Conservation (phyloP, 1,140 invertebrate genomes). For the Manduca sexta region DNA sequence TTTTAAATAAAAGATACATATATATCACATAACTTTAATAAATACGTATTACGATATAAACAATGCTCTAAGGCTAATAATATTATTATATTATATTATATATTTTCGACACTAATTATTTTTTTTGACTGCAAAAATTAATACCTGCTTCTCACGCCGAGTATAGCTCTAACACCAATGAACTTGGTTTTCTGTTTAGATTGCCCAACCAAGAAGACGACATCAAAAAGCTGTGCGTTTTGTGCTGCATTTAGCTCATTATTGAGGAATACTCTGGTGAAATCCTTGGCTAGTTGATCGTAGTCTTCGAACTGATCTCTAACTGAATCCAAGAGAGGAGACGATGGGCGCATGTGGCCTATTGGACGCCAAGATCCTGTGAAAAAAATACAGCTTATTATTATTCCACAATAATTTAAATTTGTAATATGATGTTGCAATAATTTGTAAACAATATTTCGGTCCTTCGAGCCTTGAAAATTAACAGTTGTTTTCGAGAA, state of each 20-base stretch:
- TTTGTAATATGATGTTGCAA: too few relatives aligned
- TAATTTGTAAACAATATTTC: too few relatives aligned
- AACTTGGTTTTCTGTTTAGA: constrained; percentile 92
- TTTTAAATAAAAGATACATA: too few relatives aligned
- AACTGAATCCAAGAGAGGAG: constrained; percentile 92
- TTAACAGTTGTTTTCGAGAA: too few relatives aligned
- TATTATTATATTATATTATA: too few relatives aligned
- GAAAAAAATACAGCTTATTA: constrained; percentile 9
- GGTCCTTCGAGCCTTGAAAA: too few relatives aligned
- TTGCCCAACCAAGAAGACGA: constrained; percentile 92
- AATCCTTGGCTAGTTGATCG: constrained; percentile 94
- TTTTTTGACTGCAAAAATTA: too few relatives aligned
- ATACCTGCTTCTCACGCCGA: constrained; percentile 91
- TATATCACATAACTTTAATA: too few relatives aligned
- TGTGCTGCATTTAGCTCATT: constrained; percentile 79
- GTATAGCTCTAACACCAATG: constrained; percentile 91
- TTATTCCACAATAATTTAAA: constrained; percentile 1
- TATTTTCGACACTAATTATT: too few relatives aligned
- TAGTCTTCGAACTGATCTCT: constrained; percentile 95
- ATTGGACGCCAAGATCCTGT: constrained; percentile 93
- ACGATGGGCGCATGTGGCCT: constrained; percentile 94
- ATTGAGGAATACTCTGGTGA: constrained; percentile 91
- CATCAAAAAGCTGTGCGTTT: constrained; percentile 90
- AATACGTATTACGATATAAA: too few relatives aligned
- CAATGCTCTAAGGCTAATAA: too few relatives aligned